phyloP scores from a whole-genome alignment of 92 coral and sea anemone genomes.

The Virgularia gustaviana region DNA sequence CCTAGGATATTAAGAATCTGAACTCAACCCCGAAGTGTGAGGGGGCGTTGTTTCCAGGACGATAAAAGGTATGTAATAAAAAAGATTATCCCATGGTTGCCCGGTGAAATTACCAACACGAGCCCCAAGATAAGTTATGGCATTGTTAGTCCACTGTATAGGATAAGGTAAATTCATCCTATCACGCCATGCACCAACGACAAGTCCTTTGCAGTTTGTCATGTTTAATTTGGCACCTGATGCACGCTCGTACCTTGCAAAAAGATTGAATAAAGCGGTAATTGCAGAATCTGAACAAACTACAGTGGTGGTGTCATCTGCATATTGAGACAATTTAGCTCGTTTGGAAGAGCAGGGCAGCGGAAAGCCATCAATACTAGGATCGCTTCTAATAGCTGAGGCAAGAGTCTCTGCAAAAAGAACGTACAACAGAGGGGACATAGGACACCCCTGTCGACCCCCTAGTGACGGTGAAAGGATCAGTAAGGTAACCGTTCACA shows the following conservation, averaged over 20 bases:
- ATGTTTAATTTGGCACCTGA: too few species aligned
- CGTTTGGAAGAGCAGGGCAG: conserved; percentile 2
- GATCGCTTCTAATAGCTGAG: too few species aligned
- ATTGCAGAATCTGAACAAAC: conserved; percentile 32
- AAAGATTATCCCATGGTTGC: conserved; percentile 28
- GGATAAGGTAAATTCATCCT: conserved; percentile 18
- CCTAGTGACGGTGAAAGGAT: too few species aligned
- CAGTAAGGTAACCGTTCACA: too few species aligned
- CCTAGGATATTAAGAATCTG: conserved; percentile 1
- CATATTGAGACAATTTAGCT: too few species aligned
- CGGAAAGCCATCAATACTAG: too few species aligned
- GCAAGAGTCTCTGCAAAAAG: too few species aligned
- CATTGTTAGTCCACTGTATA: conserved; percentile 33
- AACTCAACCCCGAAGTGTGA: conserved; percentile 28
- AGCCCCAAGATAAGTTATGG: conserved; percentile 26
- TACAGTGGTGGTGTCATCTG: conserved; percentile 44
- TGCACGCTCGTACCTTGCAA: conserved; percentile 41
- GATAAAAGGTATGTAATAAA: neutral
- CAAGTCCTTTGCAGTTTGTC: conserved; percentile 32
- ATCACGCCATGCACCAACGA: conserved; percentile 42
- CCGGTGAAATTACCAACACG: conserved; percentile 10
- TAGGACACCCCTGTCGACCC: too few species aligned
- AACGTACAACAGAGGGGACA: too few species aligned
- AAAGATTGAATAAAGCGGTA: conserved; percentile 13
- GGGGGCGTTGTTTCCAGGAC: conserved; percentile 18